Conservation (phyloP, 2,797 vertebrate species). For the Diceros bicornis region DNA sequence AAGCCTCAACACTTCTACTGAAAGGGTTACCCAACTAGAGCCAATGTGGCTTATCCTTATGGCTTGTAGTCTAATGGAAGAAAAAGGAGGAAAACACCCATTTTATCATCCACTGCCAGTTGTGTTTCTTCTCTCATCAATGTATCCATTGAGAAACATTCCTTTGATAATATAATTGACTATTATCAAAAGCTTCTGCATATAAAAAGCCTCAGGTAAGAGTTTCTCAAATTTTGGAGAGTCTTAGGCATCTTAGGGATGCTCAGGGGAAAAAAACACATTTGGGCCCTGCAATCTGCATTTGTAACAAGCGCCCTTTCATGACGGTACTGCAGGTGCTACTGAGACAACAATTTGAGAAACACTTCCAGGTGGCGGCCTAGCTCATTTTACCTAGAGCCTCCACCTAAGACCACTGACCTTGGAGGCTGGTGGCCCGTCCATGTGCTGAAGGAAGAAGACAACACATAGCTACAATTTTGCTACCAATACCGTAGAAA, state of each 20-base stretch:
- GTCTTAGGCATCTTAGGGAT: not conserved
- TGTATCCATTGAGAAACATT: not conserved
- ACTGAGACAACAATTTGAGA: not conserved
- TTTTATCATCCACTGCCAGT: not conserved
- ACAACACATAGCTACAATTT: not conserved
- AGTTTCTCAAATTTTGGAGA: not conserved
- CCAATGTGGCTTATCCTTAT: not conserved
- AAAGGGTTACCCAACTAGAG: not conserved
- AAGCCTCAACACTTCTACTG: not conserved
- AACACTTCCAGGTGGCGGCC: not conserved
- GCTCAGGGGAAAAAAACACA: not conserved
- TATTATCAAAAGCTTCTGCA: not conserved
- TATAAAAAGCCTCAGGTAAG: not conserved
- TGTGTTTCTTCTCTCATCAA: not conserved
- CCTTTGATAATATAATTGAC: not conserved
- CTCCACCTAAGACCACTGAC: not conserved
- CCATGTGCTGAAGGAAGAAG: not conserved
- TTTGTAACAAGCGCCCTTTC: not conserved
- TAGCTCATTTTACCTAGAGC: not conserved
- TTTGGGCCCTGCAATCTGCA: not conserved
- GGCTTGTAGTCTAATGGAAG: not conserved
- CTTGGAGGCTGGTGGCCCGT: not conserved
- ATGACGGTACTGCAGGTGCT: rapidly evolving
- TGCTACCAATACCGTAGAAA: not conserved
- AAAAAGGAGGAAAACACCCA: not conserved